These are phyloP conservation scores for Galagoides demidoff DNA, from an alignment of 2,797 vertebrate species.

Conservation along the genomic window DNA sequence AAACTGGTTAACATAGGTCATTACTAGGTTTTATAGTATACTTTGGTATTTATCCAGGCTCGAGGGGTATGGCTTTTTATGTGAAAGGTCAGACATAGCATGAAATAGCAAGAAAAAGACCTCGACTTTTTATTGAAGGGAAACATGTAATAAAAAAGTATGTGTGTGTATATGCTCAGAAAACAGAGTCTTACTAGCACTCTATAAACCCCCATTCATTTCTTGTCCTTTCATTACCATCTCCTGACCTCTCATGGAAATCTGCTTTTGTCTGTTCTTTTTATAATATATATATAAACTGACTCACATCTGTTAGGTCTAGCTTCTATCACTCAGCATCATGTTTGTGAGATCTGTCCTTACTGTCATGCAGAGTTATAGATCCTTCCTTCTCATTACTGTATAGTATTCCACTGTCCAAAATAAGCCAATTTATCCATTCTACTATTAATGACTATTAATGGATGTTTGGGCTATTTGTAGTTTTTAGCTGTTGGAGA, in stretches of 20 bases:
- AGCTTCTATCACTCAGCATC: not conserved
- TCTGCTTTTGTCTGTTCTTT: not conserved
- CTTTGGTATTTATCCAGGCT: conserved; percentile 23
- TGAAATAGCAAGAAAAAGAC: conserved; percentile 14
- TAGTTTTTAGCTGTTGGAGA: not conserved
- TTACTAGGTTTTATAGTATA: too few species aligned
- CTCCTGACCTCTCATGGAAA: not conserved
- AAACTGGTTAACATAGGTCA: too few species aligned
- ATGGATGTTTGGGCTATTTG: not conserved
- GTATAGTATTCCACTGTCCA: not conserved
- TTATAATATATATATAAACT: not conserved
- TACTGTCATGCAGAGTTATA: not conserved
- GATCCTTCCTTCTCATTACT: not conserved
- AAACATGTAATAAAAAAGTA: not conserved
- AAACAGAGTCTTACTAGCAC: not conserved
- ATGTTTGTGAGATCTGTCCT: not conserved
- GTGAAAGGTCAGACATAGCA: not conserved
- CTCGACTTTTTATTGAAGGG: conserved; percentile 7
- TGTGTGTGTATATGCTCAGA: not conserved
- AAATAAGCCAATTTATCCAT: not conserved
- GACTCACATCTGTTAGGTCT: not conserved
- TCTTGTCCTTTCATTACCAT: not conserved
- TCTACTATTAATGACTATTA: not conserved
- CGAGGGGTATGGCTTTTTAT: not conserved
- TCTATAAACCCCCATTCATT: not conserved